These are phyloP conservation scores for Columba guinea DNA, from an alignment of 2,797 vertebrate genomes.

Conservation along the genomic window DNA sequence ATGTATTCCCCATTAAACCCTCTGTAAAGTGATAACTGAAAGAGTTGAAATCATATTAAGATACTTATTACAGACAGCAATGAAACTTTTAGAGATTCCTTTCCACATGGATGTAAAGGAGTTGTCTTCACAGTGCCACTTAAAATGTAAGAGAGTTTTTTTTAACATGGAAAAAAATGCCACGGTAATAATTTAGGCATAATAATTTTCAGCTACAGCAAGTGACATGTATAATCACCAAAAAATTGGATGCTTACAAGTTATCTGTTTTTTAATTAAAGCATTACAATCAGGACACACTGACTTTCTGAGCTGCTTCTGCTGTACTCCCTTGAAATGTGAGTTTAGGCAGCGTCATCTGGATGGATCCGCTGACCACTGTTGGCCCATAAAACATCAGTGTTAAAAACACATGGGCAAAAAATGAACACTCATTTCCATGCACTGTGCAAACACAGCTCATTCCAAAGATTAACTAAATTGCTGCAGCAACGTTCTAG, in stretches of 20 bases:
- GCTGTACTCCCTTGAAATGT: background rate
- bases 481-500: background rate
- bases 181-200: background rate
- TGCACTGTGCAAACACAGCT: background rate
- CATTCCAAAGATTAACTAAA: background rate
- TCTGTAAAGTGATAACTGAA: constrained; percentile 24
- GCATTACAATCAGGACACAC: background rate
- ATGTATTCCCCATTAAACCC: constrained; percentile 25
- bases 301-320: background rate
- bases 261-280: background rate
- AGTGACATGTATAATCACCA: background rate
- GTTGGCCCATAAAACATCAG: background rate
- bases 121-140: background rate
- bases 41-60: constrained; percentile 11
- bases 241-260: background rate
- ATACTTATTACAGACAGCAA: constrained; percentile 16
- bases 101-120: constrained; percentile 18
- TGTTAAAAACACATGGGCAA: background rate
- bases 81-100: constrained; percentile 23
- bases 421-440: background rate
- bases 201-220: background rate
- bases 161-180: background rate
- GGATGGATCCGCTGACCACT: background rate
- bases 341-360: background rate
- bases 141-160: background rate